Percentiles rank a stretch among this genome's conserved stretches.
phyloP scores from a whole-genome alignment of 1,140 invertebrate genomes.

The Ceratosolen solmsi region DNA sequence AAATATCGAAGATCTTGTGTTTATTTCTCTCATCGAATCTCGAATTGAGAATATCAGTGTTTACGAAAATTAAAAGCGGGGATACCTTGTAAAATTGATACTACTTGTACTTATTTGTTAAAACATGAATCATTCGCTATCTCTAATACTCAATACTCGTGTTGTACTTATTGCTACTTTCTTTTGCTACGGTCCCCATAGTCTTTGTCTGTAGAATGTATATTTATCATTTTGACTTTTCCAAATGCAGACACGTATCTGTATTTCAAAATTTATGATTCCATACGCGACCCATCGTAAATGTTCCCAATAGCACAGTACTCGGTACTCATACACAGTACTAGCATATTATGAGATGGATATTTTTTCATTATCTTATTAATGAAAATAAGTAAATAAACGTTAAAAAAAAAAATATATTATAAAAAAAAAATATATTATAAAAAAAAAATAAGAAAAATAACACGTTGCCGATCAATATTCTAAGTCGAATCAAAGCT shows the following conservation, averaged over 20 bases:
- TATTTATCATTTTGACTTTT: slow-evolving; percentile 1
- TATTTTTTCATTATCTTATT: slow-evolving; percentile 6
- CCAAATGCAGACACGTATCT: not conserved
- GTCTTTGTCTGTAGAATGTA: not conserved
- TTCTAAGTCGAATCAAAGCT: no score
- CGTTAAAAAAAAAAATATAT: no score
- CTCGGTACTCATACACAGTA: not conserved
- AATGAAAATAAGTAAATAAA: not conserved
- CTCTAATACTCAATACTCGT: not conserved
- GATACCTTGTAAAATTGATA: not conserved
- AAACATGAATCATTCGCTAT: not conserved
- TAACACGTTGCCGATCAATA: no score
- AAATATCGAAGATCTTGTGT: no score
- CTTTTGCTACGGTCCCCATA: not conserved
- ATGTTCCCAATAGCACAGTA: slow-evolving; percentile 5
- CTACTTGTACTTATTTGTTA: not conserved
- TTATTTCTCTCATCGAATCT: no score
- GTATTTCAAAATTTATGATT: slow-evolving; percentile 16
- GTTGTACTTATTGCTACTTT: not conserved
- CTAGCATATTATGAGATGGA: not conserved
- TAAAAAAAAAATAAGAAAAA: no score
- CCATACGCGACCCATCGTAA: slow-evolving; percentile 1
- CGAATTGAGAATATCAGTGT: no score
- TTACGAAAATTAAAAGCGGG: not conserved
- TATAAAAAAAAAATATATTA: no score